These are phyloP conservation scores for Poecile montanus DNA, from an alignment of 2,797 vertebrate genomes.

Conservation along the genomic window DNA sequence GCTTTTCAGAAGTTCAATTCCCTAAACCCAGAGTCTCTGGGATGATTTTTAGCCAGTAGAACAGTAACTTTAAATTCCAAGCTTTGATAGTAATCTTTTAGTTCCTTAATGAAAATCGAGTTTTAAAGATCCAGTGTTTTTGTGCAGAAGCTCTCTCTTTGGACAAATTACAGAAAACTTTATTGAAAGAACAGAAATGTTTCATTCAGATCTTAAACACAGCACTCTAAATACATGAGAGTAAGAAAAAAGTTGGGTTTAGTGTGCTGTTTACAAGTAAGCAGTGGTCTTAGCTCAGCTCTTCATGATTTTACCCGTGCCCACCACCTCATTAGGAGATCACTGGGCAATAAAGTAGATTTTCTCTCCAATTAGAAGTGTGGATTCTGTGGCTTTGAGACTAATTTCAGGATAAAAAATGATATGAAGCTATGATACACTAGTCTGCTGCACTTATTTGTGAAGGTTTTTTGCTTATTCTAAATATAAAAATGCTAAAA, in stretches of 20 bases:
- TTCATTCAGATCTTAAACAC: not conserved
- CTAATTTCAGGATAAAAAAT: not conserved
- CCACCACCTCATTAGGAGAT: not conserved
- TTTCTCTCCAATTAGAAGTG: not conserved
- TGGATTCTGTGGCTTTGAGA: not conserved
- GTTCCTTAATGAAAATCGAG: not conserved
- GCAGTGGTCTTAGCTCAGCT: not conserved
- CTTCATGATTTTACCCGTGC: not conserved
- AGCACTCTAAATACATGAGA: not conserved
- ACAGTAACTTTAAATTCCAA: not conserved
- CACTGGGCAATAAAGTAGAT: not conserved
- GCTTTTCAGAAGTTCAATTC: not conserved
- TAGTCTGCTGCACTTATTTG: not conserved
- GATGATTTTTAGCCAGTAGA: not conserved
- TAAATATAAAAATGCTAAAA: not conserved
- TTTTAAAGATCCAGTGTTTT: not conserved
- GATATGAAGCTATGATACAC: not conserved
- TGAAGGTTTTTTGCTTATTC: not conserved
- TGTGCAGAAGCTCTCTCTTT: not conserved
- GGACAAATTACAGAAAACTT: not conserved
- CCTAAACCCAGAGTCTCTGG: not conserved
- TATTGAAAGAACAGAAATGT: not conserved
- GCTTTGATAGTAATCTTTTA: not conserved
- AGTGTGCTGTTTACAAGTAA: not conserved
- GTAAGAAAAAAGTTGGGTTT: slow-evolving; percentile 17